Evolutionary conservation across 2,888 invertebrate genomes (phyloP).

Genomic region (Phymatocera aterrima): DNA sequence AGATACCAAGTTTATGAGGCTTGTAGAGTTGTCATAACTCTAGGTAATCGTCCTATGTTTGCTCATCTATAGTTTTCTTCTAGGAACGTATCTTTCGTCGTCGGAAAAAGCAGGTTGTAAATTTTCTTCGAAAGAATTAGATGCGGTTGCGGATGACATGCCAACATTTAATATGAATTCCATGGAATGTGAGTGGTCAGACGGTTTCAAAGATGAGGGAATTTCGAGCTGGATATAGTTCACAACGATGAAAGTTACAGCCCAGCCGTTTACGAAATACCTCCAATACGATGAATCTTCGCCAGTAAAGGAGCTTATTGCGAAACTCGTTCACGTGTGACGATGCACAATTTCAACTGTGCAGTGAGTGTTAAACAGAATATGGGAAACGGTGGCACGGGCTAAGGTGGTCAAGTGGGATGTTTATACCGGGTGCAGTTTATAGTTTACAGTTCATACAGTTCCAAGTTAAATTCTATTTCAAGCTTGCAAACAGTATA

Average conservation of each 20-base stretch:
- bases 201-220: background rate
- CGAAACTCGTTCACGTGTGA: slow-evolving; percentile 37
- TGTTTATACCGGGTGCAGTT: slow-evolving; percentile 28
- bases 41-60: background rate
- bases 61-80: background rate
- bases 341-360: slow-evolving; percentile 29
- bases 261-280: background rate
- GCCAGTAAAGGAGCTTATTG: background rate
- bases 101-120: background rate
- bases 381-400: slow-evolving; percentile 14
- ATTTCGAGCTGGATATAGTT: background rate
- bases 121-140: background rate
- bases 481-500: slow-evolving; percentile 2
- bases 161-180: background rate
- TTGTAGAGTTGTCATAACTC: background rate
- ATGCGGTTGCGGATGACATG: background rate
- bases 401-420: slow-evolving; percentile 16
- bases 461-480: slow-evolving; percentile 27
- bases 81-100: background rate
- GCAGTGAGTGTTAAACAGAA: slow-evolving; percentile 30
- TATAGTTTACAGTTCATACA: slow-evolving; percentile 5
- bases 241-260: background rate
- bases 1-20: too few species aligned
- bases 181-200: background rate
- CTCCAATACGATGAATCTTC: background rate